These are phyloP conservation scores for Caradrina kadenii DNA, from an alignment of 2,888 invertebrate genomes.

Conservation along the genomic window DNA sequence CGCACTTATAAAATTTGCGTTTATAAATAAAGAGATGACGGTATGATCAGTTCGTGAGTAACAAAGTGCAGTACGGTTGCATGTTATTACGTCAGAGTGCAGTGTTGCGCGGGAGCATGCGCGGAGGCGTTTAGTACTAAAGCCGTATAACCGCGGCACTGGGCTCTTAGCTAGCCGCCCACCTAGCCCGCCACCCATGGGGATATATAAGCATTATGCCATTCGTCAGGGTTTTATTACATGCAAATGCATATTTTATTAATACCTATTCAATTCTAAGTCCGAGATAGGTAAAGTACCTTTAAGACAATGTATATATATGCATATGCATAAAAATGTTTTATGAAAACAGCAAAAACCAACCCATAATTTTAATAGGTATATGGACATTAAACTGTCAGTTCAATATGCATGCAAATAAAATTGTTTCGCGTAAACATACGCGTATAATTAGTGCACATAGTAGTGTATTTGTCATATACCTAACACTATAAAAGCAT, in stretches of 20 bases:
- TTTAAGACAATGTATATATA: background rate
- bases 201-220: slow-evolving; percentile 57
- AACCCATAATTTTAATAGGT: background rate
- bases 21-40: slow-evolving; percentile 65
- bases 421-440: slow-evolving; percentile 35
- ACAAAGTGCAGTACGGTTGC: slow-evolving; percentile 73
- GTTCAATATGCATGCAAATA: slow-evolving; percentile 39
- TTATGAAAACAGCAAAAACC: slow-evolving; percentile 16
- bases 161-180: slow-evolving; percentile 62
- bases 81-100: slow-evolving; percentile 77
- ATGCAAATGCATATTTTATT: slow-evolving; percentile 47
- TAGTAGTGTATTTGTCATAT: slow-evolving; percentile 28
- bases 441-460: slow-evolving; percentile 32
- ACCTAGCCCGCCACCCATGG: slow-evolving; percentile 64
- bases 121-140: slow-evolving; percentile 66
- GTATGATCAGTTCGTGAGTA: slow-evolving; percentile 53
- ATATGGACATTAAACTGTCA: background rate
- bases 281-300: slow-evolving; percentile 28
- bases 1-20: slow-evolving; percentile 56
- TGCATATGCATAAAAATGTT: slow-evolving; percentile 2
- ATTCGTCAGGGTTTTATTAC: slow-evolving; percentile 45
- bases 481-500: slow-evolving; percentile 47
- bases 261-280: slow-evolving; percentile 18
- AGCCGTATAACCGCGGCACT: slow-evolving; percentile 38
- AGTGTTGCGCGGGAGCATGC: slow-evolving; percentile 64